Base-by-base conservation (phyloP, 2,113 vertebrate genomes). In the Odocoileus virginianus region DNA sequence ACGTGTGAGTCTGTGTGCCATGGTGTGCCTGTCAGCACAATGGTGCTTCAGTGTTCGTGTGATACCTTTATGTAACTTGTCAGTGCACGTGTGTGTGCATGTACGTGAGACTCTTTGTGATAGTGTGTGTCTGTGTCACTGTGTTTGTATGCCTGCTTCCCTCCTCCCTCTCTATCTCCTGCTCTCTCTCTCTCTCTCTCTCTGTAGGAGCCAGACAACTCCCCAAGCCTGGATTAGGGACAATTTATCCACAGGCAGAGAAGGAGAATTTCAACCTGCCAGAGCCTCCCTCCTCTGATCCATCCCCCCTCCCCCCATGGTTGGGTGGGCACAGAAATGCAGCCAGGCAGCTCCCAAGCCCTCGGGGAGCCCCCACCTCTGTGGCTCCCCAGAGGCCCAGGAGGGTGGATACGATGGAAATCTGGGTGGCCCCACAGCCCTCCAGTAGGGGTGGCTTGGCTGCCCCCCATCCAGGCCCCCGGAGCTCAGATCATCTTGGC, bases 191-290 rank as follows among this genome's bases (percentile, higher is more conserved):
- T 45, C 88, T 52, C 87, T 95, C 95, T 94, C 88, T 96, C 95
- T 98, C 98, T 97, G 97, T 97, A 95, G 95, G 98, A 98, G 98
- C 98, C 98, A 98, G 98, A 98, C 98, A 98, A 97, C 98, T 98
- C 98, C 98, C 64, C 97, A 97, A 98, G 97, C 98, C 98, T 99
- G 98, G 98, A 98, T 98, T 98, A 99, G 97, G 98, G 98, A 99
- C 98, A 99, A 99, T 98, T 98, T 98, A 98, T 99, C 99, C 98
- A 98, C 99, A 98, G 98, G 98, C 98, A 98, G 97, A 98, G 97
- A 98, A 98, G 97, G 97, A 98, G 99, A 98, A 99, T 98, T 98
- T 98, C 98, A 98, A 98, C 98, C 98, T 98, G 98, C 98, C 98
- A 98, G 98, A 97, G 97, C 98, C 91, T 97, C 97, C 97, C 95